A percentile compares a stretch with the other conserved stretches of the same genome.
These are phyloP conservation scores for Podilymbus podiceps DNA, from an alignment of 2,113 vertebrate species.

Conservation along the genomic window DNA sequence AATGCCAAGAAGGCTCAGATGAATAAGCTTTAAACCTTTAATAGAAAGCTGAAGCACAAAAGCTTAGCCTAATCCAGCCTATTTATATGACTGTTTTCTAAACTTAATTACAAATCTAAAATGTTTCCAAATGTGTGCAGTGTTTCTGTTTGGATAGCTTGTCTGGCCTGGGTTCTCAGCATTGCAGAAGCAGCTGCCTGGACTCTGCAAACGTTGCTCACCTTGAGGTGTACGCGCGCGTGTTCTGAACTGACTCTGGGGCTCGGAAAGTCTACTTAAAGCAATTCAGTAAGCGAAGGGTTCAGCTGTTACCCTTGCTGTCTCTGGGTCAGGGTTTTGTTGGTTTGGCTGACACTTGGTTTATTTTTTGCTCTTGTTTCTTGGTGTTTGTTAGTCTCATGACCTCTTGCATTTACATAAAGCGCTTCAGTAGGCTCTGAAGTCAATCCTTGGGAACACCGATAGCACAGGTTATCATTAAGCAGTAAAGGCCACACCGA, in stretches of 20 bases:
- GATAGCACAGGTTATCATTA: neutral
- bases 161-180: neutral
- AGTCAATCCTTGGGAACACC: neutral
- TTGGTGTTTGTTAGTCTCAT: neutral
- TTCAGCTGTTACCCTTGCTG: neutral
- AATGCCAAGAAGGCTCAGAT: neutral
- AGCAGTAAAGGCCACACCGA: neutral
- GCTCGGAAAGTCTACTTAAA: neutral
- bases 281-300: neutral
- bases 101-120: constrained; percentile 1
- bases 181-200: neutral
- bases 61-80: neutral
- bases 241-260: neutral
- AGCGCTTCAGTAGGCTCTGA: neutral
- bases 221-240: neutral
- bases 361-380: neutral
- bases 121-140: neutral
- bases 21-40: neutral
- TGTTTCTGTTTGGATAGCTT: neutral
- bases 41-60: neutral
- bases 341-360: neutral
- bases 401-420: rapidly evolving
- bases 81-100: neutral
- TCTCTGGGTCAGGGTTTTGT: neutral
- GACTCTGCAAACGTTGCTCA: neutral